Base-by-base conservation (phyloP, 1,140 invertebrate species). In the Leptinotarsa lineolata region DNA sequence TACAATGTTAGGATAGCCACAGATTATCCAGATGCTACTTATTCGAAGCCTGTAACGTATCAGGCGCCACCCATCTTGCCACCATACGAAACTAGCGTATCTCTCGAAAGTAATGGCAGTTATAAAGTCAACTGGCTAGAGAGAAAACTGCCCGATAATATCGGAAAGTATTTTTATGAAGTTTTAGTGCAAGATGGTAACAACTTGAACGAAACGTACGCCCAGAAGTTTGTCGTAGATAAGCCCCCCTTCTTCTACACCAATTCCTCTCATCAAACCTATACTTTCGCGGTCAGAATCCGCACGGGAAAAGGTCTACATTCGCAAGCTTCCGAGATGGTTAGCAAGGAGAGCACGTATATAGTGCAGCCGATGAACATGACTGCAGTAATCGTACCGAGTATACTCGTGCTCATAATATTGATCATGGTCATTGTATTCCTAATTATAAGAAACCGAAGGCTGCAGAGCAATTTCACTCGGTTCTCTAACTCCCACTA, bases 401-500 rank as follows among this genome's bases (percentile, higher is more conserved):
- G 81, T 85, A 20, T 85, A 12, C 20, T 79, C 2, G 67, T 89
- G 1, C 83, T 87, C 18, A 77, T 85, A 5, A 69, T 83, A 4
- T 73, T 92, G 13, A 80, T 91, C 18, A 86, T 92, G 3, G 75
- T 90, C 18, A 86, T 89, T 22, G 81, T 92, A 13, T 88, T 87
- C 76, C 89, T 92, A 75, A 86, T 91, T 45, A 80, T 94, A 30
- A 87, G 93, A 72, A 91, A 95, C 84, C 87, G 91, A 72, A 88
- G 93, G 70, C 85, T 95, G 22, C 90, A 93, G 77, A 89, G 91
- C 72, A 92, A 89, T 75, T 95, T 95, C 85, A 88, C 91, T 4
- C 89, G 92, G 48, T 95, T 95, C 85, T 92, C 92, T 15, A 94
- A 93, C 81, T 93, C 92, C 80, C 93, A 95, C 83, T 96, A 96